Evolutionary conservation across 2,113 vertebrate genomes (phyloP).

Genomic region (Calonectris borealis): DNA sequence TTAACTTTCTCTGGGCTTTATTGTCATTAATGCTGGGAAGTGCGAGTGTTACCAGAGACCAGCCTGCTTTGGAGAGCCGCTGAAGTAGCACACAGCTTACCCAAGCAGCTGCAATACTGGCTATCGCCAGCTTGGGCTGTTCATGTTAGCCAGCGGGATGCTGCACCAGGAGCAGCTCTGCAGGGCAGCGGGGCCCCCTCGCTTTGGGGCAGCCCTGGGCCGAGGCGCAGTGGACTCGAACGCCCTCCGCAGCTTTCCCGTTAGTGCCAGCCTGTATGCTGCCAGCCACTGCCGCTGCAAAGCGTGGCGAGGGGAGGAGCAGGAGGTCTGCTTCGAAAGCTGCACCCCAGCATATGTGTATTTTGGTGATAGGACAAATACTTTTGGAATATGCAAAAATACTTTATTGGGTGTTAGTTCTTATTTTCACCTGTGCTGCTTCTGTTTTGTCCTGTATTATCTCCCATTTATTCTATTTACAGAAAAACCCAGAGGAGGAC

Average conservation of each 20-base stretch:
- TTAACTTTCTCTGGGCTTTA: background rate
- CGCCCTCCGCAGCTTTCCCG: accelerated
- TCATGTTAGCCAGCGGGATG: background rate
- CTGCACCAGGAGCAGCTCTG: background rate
- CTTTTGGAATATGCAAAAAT: background rate
- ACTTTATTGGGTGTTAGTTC: too few relatives aligned
- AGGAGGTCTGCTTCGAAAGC: background rate
- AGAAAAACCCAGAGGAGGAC: conserved; percentile 98
- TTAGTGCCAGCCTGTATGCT: background rate
- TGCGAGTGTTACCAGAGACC: accelerated
- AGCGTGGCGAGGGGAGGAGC: background rate
- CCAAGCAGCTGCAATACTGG: accelerated
- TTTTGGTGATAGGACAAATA: background rate
- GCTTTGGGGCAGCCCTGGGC: background rate
- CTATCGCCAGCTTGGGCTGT: background rate
- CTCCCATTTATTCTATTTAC: conserved; percentile 11
- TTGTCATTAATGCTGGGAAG: background rate
- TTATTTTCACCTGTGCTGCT: background rate
- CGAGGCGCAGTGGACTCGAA: accelerated
- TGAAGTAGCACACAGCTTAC: background rate
- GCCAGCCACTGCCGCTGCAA: background rate
- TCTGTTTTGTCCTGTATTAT: background rate
- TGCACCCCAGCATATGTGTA: background rate
- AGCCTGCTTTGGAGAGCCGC: background rate
- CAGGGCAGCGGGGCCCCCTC: background rate